Conservation (phyloP, 2,113 vertebrate species). For the Larimichthys polyactis region DNA sequence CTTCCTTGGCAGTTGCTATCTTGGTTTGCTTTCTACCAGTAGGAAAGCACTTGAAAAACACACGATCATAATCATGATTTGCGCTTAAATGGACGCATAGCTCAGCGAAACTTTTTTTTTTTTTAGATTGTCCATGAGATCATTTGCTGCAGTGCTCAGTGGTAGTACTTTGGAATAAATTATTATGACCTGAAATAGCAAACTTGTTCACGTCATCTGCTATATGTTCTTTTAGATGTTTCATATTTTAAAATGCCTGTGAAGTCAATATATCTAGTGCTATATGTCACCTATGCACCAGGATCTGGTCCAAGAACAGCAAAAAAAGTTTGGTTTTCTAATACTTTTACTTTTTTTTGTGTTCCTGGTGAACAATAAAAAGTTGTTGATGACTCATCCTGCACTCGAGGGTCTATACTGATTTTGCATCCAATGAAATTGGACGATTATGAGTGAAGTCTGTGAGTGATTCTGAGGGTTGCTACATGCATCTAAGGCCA, state of each 20-base stretch:
- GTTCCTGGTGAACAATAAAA: too few species aligned
- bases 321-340: too few species aligned
- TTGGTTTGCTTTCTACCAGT: background rate
- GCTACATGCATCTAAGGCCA: too few species aligned
- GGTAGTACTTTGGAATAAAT: background rate
- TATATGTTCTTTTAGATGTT: background rate
- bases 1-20: slow-evolving; percentile 4
- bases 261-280: too few species aligned
- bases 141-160: background rate
- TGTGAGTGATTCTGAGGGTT: too few species aligned
- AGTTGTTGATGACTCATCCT: too few species aligned
- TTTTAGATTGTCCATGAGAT: background rate
- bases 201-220: background rate
- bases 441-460: too few species aligned
- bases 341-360: too few species aligned
- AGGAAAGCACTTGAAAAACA: background rate
- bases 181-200: background rate
- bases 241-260: background rate
- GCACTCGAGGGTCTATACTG: too few species aligned
- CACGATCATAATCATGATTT: background rate
- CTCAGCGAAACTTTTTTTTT: background rate
- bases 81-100: background rate
- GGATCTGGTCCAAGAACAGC: too few species aligned
- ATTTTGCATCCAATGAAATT: too few species aligned
- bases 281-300: too few species aligned